phyloP scores from a whole-genome alignment of 2,797 vertebrate species.

The Brachyrhaphis roseni region DNA sequence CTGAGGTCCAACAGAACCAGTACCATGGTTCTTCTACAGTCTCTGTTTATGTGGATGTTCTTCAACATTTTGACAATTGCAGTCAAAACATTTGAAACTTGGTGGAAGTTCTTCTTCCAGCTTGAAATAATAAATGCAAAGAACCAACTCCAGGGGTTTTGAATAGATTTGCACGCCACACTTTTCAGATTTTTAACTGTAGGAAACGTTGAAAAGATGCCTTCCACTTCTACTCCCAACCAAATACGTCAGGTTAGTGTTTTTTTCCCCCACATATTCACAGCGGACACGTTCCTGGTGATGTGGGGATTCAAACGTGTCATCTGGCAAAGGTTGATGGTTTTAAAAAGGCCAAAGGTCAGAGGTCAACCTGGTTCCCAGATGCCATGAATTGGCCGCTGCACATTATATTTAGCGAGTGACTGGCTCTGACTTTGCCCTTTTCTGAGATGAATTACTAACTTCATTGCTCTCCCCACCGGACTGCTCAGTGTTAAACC shows the following conservation, averaged over 20 bases:
- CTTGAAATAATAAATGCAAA: background rate
- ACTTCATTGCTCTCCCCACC: constrained; percentile 60
- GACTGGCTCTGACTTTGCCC: constrained; percentile 61
- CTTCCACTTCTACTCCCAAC: background rate
- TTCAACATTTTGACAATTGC: no score
- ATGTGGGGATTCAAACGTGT: constrained; percentile 45
- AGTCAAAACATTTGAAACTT: no score
- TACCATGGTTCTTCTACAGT: no score
- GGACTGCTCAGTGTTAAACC: constrained; percentile 64
- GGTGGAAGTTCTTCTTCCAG: background rate
- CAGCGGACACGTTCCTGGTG: constrained; percentile 39
- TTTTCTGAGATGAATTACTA: constrained; percentile 72
- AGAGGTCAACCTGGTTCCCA: constrained; percentile 50
- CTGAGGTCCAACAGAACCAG: no score
- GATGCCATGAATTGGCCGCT: constrained; percentile 47
- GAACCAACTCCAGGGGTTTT: background rate
- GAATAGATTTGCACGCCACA: background rate
- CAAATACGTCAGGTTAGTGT: background rate
- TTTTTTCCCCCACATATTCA: constrained; percentile 8
- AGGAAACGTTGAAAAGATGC: background rate
- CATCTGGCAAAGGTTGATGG: constrained; percentile 51
- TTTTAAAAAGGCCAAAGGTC: constrained; percentile 56
- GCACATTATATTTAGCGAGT: constrained; percentile 63
- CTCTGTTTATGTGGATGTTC: no score
- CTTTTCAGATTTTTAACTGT: background rate